Base-by-base conservation (phyloP, 2,797 vertebrate genomes). In the Danio jaintianensis region DNA sequence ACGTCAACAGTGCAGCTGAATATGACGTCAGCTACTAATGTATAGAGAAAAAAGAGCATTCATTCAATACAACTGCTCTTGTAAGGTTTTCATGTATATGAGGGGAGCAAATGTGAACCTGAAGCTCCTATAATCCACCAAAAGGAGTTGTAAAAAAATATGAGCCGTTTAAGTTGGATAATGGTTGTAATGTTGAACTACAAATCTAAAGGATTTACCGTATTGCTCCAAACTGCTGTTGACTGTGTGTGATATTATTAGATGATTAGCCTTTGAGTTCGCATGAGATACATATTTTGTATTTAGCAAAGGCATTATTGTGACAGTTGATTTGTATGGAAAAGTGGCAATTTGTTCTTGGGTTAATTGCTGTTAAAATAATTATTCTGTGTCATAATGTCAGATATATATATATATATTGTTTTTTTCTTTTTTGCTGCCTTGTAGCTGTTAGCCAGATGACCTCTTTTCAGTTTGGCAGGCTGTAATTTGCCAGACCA, bases 21-120 rank as follows among this genome's bases (percentile, higher is more conserved):
- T 45, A 43, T 45, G 38, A 45, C 20, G 9, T 12, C 48, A 55
- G 9, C 52, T 29, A 10, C 4, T 61, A 56, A 72, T 18, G 42
- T 13, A 36, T 36, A 69, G 67, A n/a, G n/a, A n/a, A n/a, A 68
- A 22, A 73, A 66, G 50, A 67, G 16, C 48, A 55, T 66, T 45
- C 50, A 43, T 12, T 48, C 10, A 47, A 61, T 62, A 62, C 20
- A 20, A 42, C 12, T 42, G 61, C 61, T 63, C 16, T 42, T 15
- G 38, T 42, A 4, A 10, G 38, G 16, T 42, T 18, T 42, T 36
- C 12, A 7, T 13, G 7, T 36, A 29, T 29, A 1, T 36, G 22
- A 59, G 11, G 15, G 29, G 7, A 59, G n/a, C 3, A 36, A 13
- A 59, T 36, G 7, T 4, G 22, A 58, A 0, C 15, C n/a, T 52